Percentiles rank a stretch among this genome's conserved stretches.
Evolutionary conservation across 2,113 vertebrate species (phyloP).

Genomic region (Atherinomorus stipes): DNA sequence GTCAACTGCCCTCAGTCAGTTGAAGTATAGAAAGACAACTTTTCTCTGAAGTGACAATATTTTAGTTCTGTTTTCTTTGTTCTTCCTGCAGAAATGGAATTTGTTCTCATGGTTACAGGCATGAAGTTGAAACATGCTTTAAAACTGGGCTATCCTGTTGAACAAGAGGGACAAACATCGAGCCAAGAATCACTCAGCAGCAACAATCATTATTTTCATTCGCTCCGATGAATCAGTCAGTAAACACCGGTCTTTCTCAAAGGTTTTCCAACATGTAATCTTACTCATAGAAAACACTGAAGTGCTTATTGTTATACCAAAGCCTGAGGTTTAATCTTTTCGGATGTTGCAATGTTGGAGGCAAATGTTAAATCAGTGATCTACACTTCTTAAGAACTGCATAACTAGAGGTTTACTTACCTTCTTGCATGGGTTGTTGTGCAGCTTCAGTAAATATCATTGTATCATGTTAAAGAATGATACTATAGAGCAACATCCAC

Average conservation of each 20-base stretch:
- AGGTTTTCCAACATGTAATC: not conserved
- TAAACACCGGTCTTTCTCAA: slow-evolving; percentile 7
- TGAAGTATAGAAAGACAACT: not conserved
- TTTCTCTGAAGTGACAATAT: not conserved
- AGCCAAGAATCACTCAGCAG: slow-evolving; percentile 1
- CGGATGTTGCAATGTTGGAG: not conserved
- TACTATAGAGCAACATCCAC: not conserved
- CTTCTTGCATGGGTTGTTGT: slow-evolving; percentile 11
- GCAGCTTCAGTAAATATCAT: not conserved
- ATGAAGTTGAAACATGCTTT: not conserved
- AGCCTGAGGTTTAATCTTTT: not conserved
- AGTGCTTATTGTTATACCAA: not conserved
- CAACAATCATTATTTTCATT: slow-evolving; percentile 23
- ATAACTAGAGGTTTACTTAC: slow-evolving; percentile 20
- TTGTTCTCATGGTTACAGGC: not conserved
- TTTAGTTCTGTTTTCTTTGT: not conserved
- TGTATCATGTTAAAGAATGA: not conserved
- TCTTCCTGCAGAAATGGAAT: not conserved
- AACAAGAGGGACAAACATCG: slow-evolving; percentile 20
- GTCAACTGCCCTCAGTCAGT: too few species aligned
- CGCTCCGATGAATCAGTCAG: slow-evolving; percentile 15
- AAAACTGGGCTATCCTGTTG: slow-evolving; percentile 23
- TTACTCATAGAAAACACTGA: not conserved
- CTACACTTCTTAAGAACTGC: slow-evolving; percentile 32
- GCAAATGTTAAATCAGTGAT: slow-evolving; percentile 18